Percentiles rank a stretch among this genome's conserved stretches.
phyloP scores from a whole-genome alignment of 2,113 vertebrate genomes.

The Eulemur macaco region DNA sequence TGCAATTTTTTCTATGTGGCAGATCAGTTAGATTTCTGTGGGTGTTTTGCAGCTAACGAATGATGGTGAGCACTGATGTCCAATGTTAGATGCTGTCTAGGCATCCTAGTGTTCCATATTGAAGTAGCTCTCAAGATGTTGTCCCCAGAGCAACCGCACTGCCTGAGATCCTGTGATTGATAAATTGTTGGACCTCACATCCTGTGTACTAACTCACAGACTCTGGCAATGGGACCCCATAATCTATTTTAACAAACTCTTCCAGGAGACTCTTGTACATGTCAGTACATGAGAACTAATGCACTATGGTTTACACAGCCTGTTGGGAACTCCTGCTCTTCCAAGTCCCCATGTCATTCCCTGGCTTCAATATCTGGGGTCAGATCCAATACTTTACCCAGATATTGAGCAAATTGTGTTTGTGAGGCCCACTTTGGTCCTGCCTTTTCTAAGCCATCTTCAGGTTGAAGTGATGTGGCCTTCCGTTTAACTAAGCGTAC shows the following conservation, averaged over 20 bases:
- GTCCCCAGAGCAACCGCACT: background rate
- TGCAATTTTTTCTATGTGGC: background rate
- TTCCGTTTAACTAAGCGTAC: background rate
- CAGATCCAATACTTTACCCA: background rate
- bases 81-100: background rate
- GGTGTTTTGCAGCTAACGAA: background rate
- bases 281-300: background rate
- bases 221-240: background rate
- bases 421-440: background rate
- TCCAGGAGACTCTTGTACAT: background rate
- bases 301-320: background rate
- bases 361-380: background rate
- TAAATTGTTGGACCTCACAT: background rate
- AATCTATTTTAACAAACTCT: background rate
- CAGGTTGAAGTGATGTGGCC: background rate
- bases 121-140: background rate
- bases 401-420: background rate
- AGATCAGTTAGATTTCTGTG: background rate
- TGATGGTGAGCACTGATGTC: background rate
- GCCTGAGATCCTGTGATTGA: background rate
- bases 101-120: background rate
- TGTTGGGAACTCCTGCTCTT: background rate
- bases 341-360: background rate
- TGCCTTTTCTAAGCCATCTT: background rate
- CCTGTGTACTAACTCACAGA: background rate